Evolutionary conservation across 92 coral and sea anemone species (phyloP).

Genomic region (Meandrina meandrites): DNA sequence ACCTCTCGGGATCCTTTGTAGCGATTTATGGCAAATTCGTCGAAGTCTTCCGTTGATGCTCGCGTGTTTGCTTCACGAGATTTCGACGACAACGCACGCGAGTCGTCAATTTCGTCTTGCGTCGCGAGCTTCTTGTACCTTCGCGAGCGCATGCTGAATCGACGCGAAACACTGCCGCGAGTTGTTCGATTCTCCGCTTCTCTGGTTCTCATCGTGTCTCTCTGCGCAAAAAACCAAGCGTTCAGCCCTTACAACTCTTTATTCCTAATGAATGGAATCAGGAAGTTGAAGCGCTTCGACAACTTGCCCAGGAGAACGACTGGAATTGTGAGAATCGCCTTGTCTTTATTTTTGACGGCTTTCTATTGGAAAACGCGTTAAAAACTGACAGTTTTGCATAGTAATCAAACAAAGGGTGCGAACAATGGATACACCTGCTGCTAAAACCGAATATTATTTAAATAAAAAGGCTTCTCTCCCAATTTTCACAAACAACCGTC

Average conservation of each 20-base stretch:
- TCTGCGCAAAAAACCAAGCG: background rate
- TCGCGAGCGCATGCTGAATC: slow-evolving; percentile 36
- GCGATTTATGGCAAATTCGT: slow-evolving; percentile 38
- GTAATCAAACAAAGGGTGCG: slow-evolving; percentile 14
- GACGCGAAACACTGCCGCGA: slow-evolving; percentile 25
- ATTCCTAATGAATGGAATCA: slow-evolving; percentile 22
- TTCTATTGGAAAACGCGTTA: slow-evolving; percentile 25
- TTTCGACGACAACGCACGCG: slow-evolving; percentile 8
- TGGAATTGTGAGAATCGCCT: background rate
- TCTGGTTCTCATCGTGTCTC: slow-evolving; percentile 27
- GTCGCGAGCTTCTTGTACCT: slow-evolving; percentile 34
- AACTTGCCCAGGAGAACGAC: background rate
- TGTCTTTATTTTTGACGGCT: background rate
- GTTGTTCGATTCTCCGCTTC: slow-evolving; percentile 17
- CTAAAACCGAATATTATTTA: slow-evolving; percentile 4
- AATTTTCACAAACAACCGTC: background rate
- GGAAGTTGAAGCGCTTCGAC: slow-evolving; percentile 24
- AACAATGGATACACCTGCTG: slow-evolving; percentile 43
- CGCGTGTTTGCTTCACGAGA: slow-evolving; percentile 22
- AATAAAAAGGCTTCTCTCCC: slow-evolving; percentile 3
- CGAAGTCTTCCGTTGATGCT: slow-evolving; percentile 31
- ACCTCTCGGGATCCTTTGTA: slow-evolving; percentile 16
- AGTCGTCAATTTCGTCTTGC: slow-evolving; percentile 24
- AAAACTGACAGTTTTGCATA: slow-evolving; percentile 40
- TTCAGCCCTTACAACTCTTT: background rate